phyloP scores from a whole-genome alignment of 2,888 invertebrate genomes.

The Catocala sponsa region DNA sequence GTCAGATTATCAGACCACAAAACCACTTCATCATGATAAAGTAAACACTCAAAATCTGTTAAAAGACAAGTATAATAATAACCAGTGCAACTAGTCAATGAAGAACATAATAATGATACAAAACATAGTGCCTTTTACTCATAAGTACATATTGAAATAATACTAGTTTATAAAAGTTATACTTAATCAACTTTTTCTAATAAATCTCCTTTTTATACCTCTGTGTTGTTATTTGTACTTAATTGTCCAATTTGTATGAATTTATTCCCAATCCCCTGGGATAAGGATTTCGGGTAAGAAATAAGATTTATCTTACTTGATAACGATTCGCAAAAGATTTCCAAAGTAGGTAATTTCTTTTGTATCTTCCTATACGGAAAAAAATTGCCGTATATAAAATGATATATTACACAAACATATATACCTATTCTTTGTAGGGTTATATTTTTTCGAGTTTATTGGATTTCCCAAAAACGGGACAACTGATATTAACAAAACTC shows the following conservation, averaged over 20 bases:
- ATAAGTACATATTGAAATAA: conserved; percentile 40
- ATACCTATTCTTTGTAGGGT: too few relatives aligned
- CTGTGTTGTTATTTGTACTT: conserved; percentile 8
- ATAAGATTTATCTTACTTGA: conserved; percentile 11
- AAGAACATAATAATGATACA: conserved; percentile 49
- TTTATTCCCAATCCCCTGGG: neutral
- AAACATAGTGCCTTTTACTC: conserved; percentile 52
- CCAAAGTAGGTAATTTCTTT: conserved; percentile 9
- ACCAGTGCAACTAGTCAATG: conserved; percentile 65
- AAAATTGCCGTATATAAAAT: too few relatives aligned
- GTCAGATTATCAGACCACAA: conserved; percentile 65
- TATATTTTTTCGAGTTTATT: too few relatives aligned
- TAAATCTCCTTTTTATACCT: conserved; percentile 33
- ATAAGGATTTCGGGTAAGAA: conserved; percentile 4
- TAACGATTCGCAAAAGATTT: neutral
- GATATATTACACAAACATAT: too few relatives aligned
- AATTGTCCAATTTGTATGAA: conserved; percentile 9
- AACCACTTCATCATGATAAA: conserved; percentile 44
- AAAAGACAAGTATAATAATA: conserved; percentile 7
- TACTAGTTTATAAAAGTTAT: conserved; percentile 29
- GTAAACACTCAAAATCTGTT: neutral
- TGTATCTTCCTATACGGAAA: conserved; percentile 10
- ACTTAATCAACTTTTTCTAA: conserved; percentile 36
- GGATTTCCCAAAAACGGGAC: too few relatives aligned
- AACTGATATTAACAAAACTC: too few relatives aligned